A percentile compares a stretch with the other conserved stretches of the same genome.
Conservation (phyloP, 2,888 invertebrate species). For the Leptopterna dolabrata region DNA sequence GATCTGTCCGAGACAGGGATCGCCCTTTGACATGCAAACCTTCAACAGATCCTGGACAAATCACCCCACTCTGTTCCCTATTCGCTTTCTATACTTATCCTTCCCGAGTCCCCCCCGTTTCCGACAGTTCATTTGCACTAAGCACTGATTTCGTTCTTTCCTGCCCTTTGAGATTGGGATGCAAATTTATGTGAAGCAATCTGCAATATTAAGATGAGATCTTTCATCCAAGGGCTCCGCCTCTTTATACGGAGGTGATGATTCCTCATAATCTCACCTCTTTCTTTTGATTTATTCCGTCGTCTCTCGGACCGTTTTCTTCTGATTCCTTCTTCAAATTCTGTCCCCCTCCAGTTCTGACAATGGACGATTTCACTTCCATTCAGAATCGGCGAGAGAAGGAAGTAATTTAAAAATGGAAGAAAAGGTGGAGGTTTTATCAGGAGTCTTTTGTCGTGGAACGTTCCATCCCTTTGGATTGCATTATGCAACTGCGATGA, state of each 20-base stretch:
- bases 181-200: constrained; percentile 51
- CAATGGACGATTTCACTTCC: constrained; percentile 20
- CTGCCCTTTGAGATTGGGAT: constrained; percentile 31
- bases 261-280: constrained; percentile 28
- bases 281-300: constrained; percentile 31
- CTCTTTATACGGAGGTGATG: constrained; percentile 35
- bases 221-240: constrained; percentile 9
- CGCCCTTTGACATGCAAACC: constrained; percentile 47
- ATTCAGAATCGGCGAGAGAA: not conserved
- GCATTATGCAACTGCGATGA: not conserved
- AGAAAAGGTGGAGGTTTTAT: not conserved
- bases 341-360: not conserved
- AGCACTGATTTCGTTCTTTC: not conserved
- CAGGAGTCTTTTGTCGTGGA: not conserved
- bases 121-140: constrained; percentile 36
- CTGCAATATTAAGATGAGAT: constrained; percentile 47
- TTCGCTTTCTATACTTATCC: constrained; percentile 14
- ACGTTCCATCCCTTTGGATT: not conserved
- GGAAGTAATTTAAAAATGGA: constrained; percentile 14
- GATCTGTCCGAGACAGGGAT: constrained; percentile 34
- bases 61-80: constrained; percentile 28
- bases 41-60: constrained; percentile 33
- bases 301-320: not conserved
- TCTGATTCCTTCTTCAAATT: not conserved
- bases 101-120: not conserved